Base-by-base conservation (phyloP, 2,888 invertebrate species). In the Megalurothrips usitatus region DNA sequence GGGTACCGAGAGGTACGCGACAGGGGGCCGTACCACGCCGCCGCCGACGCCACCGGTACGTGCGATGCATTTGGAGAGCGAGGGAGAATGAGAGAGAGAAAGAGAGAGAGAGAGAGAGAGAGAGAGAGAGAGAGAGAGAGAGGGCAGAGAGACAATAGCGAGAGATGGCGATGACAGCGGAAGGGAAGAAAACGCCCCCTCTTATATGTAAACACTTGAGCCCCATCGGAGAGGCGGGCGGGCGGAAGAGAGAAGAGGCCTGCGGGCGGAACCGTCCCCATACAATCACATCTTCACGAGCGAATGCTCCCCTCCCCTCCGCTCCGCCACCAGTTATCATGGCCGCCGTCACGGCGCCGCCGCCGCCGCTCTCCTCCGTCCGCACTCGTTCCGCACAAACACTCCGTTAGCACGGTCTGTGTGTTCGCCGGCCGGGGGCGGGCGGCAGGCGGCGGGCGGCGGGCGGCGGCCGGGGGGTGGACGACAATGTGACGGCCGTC, bases 201-300 rank as follows among this genome's bases (percentile, higher is more conserved):
- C n/a, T 75, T 75, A 75, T 26, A 26, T 75, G 68, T 75, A 75
- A 75, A 75, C 68, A 75, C 68, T 75, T 75, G 11, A 12, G 26
- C 68, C 26, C 26, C 58, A 58, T 58, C 58, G 58, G 58, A 58
- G 58, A 10, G 58, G 58, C 58, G 26, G 26, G 26, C 68, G 68
- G 68, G 23, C 68, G 68, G 68, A 75, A 75, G 68, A 75, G 9
- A 12, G 12, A 75, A 23, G 26, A 75, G 68, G 52, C n/a, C 52
- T 52, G 52, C 10, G 52, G 68, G 68, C 23, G 52, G 52, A 19
- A 52, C 52, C 6, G 68, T 75, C 68, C 23, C 26, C 10, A 26
- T 23, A 26, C 23, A 75, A 75, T 75, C 68, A 75, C 68, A 75
- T 75, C 68, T 75, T 75, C 23, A 75, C 68, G 26, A 26, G 11